A percentile compares a stretch with the other conserved stretches of the same genome.
These are phyloP conservation scores for Chaetophractus vellerosus DNA, from an alignment of 2,797 vertebrate genomes.

Conservation along the genomic window DNA sequence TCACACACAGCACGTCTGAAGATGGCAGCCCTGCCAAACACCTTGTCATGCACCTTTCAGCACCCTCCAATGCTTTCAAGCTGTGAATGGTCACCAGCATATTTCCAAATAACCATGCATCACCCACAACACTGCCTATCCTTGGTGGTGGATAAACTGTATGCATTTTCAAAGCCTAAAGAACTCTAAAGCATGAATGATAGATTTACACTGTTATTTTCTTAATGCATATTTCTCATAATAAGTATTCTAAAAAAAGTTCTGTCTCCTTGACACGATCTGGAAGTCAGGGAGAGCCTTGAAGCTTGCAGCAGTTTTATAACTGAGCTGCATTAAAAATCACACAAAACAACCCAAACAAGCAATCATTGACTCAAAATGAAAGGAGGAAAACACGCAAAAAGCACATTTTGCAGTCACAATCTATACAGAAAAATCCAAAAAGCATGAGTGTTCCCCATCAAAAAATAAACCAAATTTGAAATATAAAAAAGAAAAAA, in stretches of 20 bases:
- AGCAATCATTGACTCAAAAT: constrained; percentile 4
- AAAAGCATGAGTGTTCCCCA: not conserved
- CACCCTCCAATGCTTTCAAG: not conserved
- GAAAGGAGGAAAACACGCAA: not conserved
- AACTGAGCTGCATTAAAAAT: not conserved
- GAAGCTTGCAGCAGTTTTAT: not conserved
- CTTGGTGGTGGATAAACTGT: not conserved
- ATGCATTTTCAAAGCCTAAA: not conserved
- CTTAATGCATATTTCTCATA: not conserved
- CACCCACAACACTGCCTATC: not conserved
- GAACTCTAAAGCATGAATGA: no score
- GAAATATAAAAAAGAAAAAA: not conserved
- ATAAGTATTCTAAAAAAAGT: not conserved
- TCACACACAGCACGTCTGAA: not conserved
- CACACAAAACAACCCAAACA: not conserved
- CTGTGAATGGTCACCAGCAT: not conserved
- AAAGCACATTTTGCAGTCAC: not conserved
- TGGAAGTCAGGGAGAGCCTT: not conserved
- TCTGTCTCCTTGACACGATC: not conserved
- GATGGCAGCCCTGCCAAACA: not conserved
- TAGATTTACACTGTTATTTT: no score
- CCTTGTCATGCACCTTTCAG: not conserved
- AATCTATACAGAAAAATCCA: not conserved
- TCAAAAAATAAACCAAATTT: not conserved
- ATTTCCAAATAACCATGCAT: not conserved